A percentile compares a stretch with the other conserved stretches of the same genome.
Conservation (phyloP, 2,888 invertebrate genomes). For the Amiota minor region DNA sequence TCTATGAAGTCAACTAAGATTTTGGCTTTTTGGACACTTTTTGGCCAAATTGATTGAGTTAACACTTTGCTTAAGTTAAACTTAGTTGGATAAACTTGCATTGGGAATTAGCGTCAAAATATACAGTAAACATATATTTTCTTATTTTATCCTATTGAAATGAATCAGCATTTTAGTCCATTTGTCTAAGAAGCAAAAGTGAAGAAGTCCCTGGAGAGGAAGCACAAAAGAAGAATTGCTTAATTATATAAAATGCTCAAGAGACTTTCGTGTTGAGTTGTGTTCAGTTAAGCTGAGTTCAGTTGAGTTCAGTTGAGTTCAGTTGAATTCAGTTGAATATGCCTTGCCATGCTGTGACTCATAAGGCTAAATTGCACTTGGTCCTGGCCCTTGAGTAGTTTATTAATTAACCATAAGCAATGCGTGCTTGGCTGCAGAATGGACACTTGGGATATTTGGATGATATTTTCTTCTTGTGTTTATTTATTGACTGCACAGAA, state of each 20-base stretch:
- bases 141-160: not conserved
- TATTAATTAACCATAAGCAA: too few species aligned
- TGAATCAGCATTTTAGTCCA: conserved; percentile 8
- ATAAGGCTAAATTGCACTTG: too few species aligned
- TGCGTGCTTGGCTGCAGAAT: too few species aligned
- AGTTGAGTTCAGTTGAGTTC: too few species aligned
- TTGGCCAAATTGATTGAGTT: conserved; percentile 56
- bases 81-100: conserved; percentile 30
- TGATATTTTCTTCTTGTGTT: too few species aligned
- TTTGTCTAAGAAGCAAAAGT: not conserved
- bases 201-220: not conserved
- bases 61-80: conserved; percentile 53
- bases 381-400: too few species aligned
- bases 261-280: not conserved
- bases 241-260: conserved; percentile 20
- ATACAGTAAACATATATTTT: too few species aligned
- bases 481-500: too few species aligned
- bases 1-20: conserved; percentile 33
- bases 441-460: too few species aligned
- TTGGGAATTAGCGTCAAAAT: conserved; percentile 28
- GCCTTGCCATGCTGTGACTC: too few species aligned
- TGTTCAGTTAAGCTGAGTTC: not conserved
- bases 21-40: conserved; percentile 6
- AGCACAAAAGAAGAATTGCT: not conserved
- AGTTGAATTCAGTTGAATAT: too few species aligned